Percentiles rank a stretch among this genome's conserved stretches.
Evolutionary conservation across 2,113 vertebrate genomes (phyloP).

Genomic region (Nibea albiflora): DNA sequence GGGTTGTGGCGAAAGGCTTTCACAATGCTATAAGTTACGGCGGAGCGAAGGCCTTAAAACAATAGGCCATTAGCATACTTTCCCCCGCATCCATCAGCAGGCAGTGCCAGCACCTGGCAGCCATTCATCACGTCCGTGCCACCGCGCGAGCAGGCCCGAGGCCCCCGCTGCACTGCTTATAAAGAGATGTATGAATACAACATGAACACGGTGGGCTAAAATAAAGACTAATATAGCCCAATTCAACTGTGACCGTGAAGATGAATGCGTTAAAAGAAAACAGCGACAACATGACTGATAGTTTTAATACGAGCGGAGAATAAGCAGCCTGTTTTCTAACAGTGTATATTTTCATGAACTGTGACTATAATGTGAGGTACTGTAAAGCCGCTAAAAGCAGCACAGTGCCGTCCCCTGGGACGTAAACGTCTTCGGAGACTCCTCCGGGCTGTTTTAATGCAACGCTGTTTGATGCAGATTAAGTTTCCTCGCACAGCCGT

Average conservation of each 20-base stretch:
- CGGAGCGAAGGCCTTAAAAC: constrained; percentile 69
- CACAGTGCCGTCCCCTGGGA: background rate
- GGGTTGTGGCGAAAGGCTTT: constrained; percentile 64
- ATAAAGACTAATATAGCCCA: constrained; percentile 64
- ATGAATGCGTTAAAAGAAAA: constrained; percentile 58
- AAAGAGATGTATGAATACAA: constrained; percentile 66
- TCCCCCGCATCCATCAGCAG: constrained; percentile 67
- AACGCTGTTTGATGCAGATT: constrained; percentile 42
- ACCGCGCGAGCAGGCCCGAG: constrained; percentile 49
- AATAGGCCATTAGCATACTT: constrained; percentile 77
- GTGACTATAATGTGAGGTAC: constrained; percentile 16
- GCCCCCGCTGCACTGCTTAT: constrained; percentile 55
- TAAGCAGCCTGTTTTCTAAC: constrained; percentile 34
- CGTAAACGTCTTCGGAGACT: constrained; percentile 26
- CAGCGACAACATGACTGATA: constrained; percentile 61
- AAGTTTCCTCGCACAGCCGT: background rate
- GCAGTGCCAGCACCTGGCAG: constrained; percentile 57
- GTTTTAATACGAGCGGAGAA: constrained; percentile 60
- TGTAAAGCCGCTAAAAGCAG: constrained; percentile 26
- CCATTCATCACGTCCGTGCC: constrained; percentile 74
- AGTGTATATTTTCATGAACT: constrained; percentile 51
- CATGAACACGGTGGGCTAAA: constrained; percentile 40
- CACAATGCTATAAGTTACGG: constrained; percentile 69
- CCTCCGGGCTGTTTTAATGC: constrained; percentile 25
- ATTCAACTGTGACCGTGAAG: constrained; percentile 55